Evolutionary conservation across 1,140 invertebrate species (phyloP), one percentile per base, ranked within the genome.

Genomic region (Plodia interpunctella): DNA sequence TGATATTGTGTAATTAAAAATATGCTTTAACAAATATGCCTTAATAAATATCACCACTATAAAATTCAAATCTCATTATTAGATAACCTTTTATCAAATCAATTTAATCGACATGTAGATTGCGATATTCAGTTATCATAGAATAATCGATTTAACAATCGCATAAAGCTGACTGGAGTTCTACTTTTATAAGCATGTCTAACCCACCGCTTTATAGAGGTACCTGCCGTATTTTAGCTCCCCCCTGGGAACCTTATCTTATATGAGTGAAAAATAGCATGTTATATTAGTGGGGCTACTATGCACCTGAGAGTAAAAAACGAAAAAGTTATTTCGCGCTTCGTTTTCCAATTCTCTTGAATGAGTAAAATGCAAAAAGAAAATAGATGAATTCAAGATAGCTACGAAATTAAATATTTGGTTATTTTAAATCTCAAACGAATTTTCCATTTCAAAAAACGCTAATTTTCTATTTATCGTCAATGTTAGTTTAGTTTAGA

Each of bases 251-350:
- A 32, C 55, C 55, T 30, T 56, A 56, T 21, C 55, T 56, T 30
- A 56, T 44, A 56, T 17, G 55, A 35, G 38, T 56, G 55, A 56
- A 56, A 35, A 35, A 56, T 56, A 20, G 32, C 38, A 44, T 56
- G 38, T 44, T 56, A 20, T 56, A 44, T 56, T 56, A 53, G 51
- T 35, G 32, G 32, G 32, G 32, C 10, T 35, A 35, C 32, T 59
- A 62, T 49, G 61, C 59, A 70, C 62, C 50, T 62, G 59, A 57
- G 62, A 52, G 19, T 25, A 49, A 28, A 60, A 21, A 55, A 55
- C 44, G 44, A 51, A 50, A 55, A 25, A 25, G 2, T 25, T 6
- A 6, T n/a, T n/a, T n/a, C n/a, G 6, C 6, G 21, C 6, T 25
- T 25, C 21, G 2, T 25, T 25, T 25, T 25, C 6, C 21, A n/a